Evolutionary conservation across 2,888 invertebrate genomes (phyloP).

Genomic region (Melanostoma scalare): DNA sequence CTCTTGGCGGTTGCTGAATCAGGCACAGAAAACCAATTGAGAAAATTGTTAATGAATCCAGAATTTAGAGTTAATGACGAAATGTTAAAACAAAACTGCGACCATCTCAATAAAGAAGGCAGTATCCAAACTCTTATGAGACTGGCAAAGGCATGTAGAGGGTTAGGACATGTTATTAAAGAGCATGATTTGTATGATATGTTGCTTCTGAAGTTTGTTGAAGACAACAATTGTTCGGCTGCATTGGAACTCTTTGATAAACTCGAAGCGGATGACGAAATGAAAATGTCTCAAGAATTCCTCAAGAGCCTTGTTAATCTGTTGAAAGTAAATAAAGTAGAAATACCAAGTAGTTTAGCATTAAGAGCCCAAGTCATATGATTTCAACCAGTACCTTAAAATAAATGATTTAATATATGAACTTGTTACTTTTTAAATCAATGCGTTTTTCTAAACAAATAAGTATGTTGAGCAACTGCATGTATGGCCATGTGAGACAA

Average conservation of each 20-base stretch:
- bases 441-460: too few species aligned
- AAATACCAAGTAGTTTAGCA: slow-evolving; percentile 80
- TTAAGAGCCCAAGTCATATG: slow-evolving; percentile 79
- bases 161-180: slow-evolving; percentile 78
- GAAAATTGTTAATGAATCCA: slow-evolving; percentile 83
- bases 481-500: too few species aligned
- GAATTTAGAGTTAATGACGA: slow-evolving; percentile 83
- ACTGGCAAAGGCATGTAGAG: slow-evolving; percentile 79
- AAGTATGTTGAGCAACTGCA: too few species aligned
- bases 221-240: slow-evolving; percentile 77
- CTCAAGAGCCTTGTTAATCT: slow-evolving; percentile 78
- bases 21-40: slow-evolving; percentile 81
- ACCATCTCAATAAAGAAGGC: slow-evolving; percentile 80
- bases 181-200: slow-evolving; percentile 80
- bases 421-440: background rate
- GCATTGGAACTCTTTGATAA: slow-evolving; percentile 79
- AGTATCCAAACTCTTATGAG: slow-evolving; percentile 78
- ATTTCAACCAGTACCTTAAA: slow-evolving; percentile 1
- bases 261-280: slow-evolving; percentile 78
- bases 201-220: slow-evolving; percentile 78
- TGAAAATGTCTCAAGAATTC: slow-evolving; percentile 79
- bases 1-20: slow-evolving; percentile 82
- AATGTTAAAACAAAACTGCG: slow-evolving; percentile 83
- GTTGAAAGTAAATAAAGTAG: slow-evolving; percentile 79
- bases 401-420: slow-evolving; percentile 1